phyloP scores from a whole-genome alignment of 2,113 vertebrate species.

The Orycteropus afer region DNA sequence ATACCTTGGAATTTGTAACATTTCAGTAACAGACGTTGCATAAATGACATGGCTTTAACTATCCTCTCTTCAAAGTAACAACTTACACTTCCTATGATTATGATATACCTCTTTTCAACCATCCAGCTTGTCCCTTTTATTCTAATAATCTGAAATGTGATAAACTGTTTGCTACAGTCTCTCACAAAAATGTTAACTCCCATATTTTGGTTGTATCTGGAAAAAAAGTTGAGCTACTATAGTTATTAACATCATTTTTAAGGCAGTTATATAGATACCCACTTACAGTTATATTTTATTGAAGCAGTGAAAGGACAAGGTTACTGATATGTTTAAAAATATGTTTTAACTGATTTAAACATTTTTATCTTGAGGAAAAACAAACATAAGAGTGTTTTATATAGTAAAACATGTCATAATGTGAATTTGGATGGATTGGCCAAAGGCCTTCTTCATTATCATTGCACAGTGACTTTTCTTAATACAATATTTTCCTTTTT shows the following conservation, averaged over 20 bases:
- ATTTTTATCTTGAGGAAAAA: neutral
- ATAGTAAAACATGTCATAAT: too few relatives aligned
- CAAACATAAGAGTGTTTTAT: too few relatives aligned
- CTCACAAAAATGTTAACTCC: neutral
- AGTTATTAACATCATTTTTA: neutral
- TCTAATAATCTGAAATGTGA: neutral
- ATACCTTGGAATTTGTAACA: neutral
- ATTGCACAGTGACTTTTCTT: neutral
- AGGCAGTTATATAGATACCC: neutral
- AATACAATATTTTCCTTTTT: slow-evolving; percentile 6
- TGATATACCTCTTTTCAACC: neutral
- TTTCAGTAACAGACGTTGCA: neutral
- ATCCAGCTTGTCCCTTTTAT: neutral
- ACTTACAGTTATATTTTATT: neutral
- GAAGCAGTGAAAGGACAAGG: neutral
- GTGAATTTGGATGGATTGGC: neutral
- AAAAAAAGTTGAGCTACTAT: neutral
- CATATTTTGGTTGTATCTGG: neutral
- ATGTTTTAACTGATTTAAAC: neutral
- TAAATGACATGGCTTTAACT: neutral
- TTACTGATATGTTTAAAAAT: neutral
- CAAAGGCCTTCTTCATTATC: neutral
- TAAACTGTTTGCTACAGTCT: neutral
- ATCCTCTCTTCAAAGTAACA: neutral
- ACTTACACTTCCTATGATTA: neutral